phyloP scores from a whole-genome alignment of 2,888 invertebrate genomes.

The Mystacides longicornis region DNA sequence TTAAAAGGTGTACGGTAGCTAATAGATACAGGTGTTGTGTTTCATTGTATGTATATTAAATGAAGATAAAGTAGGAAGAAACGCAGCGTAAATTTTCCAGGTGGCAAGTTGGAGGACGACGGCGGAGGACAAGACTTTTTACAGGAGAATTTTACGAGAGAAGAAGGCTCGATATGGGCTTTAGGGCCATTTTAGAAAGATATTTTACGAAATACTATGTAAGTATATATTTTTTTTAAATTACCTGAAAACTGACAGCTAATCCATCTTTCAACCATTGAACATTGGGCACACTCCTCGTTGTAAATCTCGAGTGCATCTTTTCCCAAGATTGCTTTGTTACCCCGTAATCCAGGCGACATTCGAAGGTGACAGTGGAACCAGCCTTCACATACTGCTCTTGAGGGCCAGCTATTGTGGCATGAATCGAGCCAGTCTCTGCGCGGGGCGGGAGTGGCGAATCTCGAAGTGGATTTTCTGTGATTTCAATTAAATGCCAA shows the following conservation, averaged over 20 bases:
- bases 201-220: not conserved
- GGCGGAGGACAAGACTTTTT: no score
- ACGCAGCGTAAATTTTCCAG: no score
- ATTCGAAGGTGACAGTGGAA: constrained; percentile 49
- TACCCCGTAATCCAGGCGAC: constrained; percentile 40
- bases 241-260: constrained; percentile 49
- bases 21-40: no score
- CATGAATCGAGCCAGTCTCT: constrained; percentile 28
- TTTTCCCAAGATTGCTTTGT: constrained; percentile 7
- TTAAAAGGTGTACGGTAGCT: no score
- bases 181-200: no score
- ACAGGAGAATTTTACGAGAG: no score
- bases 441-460: constrained; percentile 14
- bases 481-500: not conserved
- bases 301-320: constrained; percentile 24
- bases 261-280: constrained; percentile 51
- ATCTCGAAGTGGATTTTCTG: constrained; percentile 24
- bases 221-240: not conserved
- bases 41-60: no score
- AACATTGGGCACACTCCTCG: constrained; percentile 31
- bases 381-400: constrained; percentile 48
- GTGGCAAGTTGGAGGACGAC: no score
- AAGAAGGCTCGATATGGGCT: no score
- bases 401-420: constrained; percentile 48
- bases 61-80: no score